These are phyloP conservation scores for Enteromius unitaeniatus DNA, from an alignment of 2,797 vertebrate genomes.

Conservation along the genomic window DNA sequence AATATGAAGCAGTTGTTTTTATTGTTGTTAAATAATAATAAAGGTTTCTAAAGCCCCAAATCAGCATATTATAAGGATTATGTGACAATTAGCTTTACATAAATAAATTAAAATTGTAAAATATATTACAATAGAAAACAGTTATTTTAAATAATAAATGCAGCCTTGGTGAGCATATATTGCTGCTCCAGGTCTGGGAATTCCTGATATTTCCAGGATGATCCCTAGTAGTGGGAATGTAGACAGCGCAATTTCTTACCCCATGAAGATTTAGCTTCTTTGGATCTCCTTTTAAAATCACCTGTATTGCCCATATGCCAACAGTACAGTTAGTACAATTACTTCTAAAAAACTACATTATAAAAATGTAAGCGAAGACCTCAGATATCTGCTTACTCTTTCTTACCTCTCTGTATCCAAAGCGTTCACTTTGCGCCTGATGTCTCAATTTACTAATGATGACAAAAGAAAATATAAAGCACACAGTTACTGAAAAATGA, in stretches of 20 bases:
- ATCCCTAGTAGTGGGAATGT: neutral
- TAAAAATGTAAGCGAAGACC: neutral
- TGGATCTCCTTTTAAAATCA: constrained; percentile 60
- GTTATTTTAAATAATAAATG: no score
- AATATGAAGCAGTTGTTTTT: neutral
- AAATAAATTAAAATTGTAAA: no score
- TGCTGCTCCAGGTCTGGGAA: neutral
- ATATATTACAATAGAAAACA: no score
- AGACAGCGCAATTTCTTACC: constrained; percentile 46
- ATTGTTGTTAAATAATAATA: neutral
- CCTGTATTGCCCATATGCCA: constrained; percentile 37
- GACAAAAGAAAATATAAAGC: constrained; percentile 32
- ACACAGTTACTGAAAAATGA: neutral
- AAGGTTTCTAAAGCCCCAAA: neutral
- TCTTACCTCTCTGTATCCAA: constrained; percentile 93
- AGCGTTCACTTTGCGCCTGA: constrained; percentile 90
- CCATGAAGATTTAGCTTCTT: constrained; percentile 62
- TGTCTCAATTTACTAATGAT: constrained; percentile 88
- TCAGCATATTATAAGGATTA: neutral
- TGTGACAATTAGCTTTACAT: neutral
- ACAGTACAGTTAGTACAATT: neutral
- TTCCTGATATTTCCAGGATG: neutral
- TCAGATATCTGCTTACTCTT: neutral
- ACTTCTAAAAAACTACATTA: neutral
- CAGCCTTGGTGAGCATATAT: no score